A percentile compares a stretch with the other conserved stretches of the same genome.
phyloP scores from a whole-genome alignment of 2,797 vertebrate species.

The Gymnodraco acuticeps region DNA sequence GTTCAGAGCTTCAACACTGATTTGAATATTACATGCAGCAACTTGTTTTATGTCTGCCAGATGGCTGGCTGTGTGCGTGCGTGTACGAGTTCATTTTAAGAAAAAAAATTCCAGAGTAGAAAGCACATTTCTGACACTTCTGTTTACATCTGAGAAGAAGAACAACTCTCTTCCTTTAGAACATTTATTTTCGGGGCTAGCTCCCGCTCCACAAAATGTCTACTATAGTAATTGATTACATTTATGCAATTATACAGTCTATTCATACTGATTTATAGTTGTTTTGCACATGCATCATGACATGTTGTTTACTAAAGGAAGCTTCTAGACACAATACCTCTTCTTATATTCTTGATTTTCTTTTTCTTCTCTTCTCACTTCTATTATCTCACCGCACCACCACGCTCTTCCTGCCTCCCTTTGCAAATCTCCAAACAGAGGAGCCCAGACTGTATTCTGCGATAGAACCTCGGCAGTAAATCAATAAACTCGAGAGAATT shows the following conservation, averaged over 20 bases:
- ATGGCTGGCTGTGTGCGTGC: slow-evolving; percentile 13
- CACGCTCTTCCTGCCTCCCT: neutral
- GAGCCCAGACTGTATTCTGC: slow-evolving; percentile 19
- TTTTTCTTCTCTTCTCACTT: neutral
- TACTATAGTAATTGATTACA: neutral
- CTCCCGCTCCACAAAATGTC: neutral
- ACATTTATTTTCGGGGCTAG: neutral
- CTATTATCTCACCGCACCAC: neutral
- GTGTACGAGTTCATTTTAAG: neutral
- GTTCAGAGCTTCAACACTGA: slow-evolving; percentile 35
- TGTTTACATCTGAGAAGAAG: slow-evolving; percentile 20
- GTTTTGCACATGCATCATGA: neutral
- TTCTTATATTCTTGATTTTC: neutral
- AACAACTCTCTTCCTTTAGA: neutral
- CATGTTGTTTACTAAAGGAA: neutral
- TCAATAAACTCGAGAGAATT: slow-evolving; percentile 8
- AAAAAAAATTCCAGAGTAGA: slow-evolving; percentile 15
- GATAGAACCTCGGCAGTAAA: slow-evolving; percentile 3
- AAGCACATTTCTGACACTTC: slow-evolving; percentile 20
- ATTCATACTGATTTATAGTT: neutral
- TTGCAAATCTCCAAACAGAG: slow-evolving; percentile 14
- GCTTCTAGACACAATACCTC: neutral
- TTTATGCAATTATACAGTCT: neutral
- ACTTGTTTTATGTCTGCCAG: slow-evolving; percentile 49
- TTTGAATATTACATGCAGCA: slow-evolving; percentile 51